Conservation (phyloP, 2,888 invertebrate genomes). For the Aleiodes alternator region DNA sequence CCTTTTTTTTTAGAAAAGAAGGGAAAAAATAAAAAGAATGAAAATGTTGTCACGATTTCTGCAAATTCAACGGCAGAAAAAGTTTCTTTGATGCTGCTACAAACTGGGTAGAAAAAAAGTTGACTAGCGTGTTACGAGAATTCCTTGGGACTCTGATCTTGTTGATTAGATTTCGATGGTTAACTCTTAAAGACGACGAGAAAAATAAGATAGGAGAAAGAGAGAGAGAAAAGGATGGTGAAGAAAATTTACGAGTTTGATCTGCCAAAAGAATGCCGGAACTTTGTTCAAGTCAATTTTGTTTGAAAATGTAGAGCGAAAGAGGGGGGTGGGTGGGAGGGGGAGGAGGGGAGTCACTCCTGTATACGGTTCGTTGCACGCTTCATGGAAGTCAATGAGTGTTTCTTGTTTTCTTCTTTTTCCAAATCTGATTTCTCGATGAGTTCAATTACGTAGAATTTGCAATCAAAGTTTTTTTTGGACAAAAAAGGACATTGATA, state of each 20-base stretch:
- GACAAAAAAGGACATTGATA: too few relatives aligned
- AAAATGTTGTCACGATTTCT: slow-evolving; percentile 31
- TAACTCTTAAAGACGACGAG: slow-evolving; percentile 55
- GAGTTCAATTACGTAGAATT: slow-evolving; percentile 1
- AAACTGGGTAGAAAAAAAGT: slow-evolving; percentile 5
- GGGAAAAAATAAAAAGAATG: slow-evolving; percentile 29
- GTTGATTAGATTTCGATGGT: slow-evolving; percentile 64
- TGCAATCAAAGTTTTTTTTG: neutral
- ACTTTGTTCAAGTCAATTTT: slow-evolving; percentile 43
- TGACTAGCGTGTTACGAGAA: slow-evolving; percentile 34
- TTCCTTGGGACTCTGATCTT: slow-evolving; percentile 54
- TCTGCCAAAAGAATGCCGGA: slow-evolving; percentile 53
- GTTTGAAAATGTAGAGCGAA: slow-evolving; percentile 30
- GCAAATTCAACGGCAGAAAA: slow-evolving; percentile 29
- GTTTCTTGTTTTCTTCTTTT: slow-evolving; percentile 20
- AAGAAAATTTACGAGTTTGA: slow-evolving; percentile 49
- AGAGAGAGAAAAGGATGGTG: slow-evolving; percentile 15
- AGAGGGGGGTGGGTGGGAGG: neutral
- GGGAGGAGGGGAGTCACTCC: neutral
- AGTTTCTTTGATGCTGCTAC: slow-evolving; percentile 37
- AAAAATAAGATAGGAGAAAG: slow-evolving; percentile 41
- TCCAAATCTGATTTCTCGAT: neutral
- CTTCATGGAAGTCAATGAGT: slow-evolving; percentile 34
- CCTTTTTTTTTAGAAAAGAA: slow-evolving; percentile 1
- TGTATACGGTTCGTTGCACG: slow-evolving; percentile 9